Base-by-base conservation (phyloP, 2,113 vertebrate genomes). In the Semnopithecus entellus region DNA sequence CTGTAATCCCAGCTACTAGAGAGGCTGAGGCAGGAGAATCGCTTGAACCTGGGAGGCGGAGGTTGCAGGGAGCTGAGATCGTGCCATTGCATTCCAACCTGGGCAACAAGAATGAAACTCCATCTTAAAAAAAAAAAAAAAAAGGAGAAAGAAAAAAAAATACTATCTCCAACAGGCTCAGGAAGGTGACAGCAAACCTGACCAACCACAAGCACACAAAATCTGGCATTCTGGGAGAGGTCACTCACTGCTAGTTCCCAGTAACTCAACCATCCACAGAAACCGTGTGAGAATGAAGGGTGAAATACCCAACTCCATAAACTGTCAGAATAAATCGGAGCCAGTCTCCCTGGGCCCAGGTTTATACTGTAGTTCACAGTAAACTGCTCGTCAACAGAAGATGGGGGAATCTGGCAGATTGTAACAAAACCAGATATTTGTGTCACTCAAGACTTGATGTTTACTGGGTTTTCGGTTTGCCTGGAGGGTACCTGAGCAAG, bases 301-400 rank as follows among this genome's bases (percentile, higher is more conserved):
- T 86, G 82, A 96, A 88, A 94, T 12, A 64, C 5, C 23, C 27
- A 87, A 66, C 30, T 81, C 52, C 10, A 25, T 17, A 81, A 72
- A 81, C 59, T 94, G 57, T 72, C 78, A 82, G 59, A 92, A 83
- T 52, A 83, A 59, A 92, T 75, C 27, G 45, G 40, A 97, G 85
- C 68, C 64, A 64, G 48, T 84, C n/a, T 95, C 52, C 68, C 43
- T 30, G 55, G 78, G 52, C 82, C 76, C 32, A 85, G 43, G 45
- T 95, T 94, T 79, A 84, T 32, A 72, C 18, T 88, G 45, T 32
- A 57, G 55, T 79, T 48, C 43, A 45, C 25, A 57, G 87, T 82
- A 78, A 97, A 91, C 79, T 90, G 66, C 88, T 91, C 89, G 16
- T 75, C 96, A 96, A 84, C 43, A 96, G 82, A 85, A 91, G 92